These are phyloP conservation scores for Apocheima hispidaria DNA, from an alignment of 2,888 invertebrate species.

Conservation along the genomic window DNA sequence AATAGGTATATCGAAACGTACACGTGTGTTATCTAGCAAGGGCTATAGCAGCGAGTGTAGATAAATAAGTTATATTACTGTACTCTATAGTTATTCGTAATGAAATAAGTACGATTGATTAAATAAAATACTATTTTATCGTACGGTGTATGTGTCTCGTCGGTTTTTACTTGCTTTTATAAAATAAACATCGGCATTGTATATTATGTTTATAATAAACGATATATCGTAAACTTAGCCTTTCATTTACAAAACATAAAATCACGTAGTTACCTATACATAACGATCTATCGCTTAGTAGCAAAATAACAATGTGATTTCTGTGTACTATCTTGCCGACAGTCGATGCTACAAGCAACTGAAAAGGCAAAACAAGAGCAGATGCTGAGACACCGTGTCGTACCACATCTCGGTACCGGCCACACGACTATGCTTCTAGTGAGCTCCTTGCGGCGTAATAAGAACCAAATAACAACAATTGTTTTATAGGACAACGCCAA, in stretches of 20 bases:
- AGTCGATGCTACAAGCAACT: too few species aligned
- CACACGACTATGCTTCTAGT: too few species aligned
- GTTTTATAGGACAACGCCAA: slow-evolving; percentile 10
- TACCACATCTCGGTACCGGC: too few species aligned
- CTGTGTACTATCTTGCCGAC: too few species aligned
- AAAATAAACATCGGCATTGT: slow-evolving; percentile 82
- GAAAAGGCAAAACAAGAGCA: too few species aligned
- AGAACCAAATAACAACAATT: background rate
- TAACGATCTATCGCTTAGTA: too few species aligned
- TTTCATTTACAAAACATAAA: slow-evolving; percentile 54
- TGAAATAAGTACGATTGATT: slow-evolving; percentile 45
- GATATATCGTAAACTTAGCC: slow-evolving; percentile 61
- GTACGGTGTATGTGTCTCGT: slow-evolving; percentile 77
- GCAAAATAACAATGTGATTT: too few species aligned
- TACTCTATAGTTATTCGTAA: slow-evolving; percentile 54
- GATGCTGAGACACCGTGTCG: too few species aligned
- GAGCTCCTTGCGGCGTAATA: background rate
- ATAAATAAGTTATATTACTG: slow-evolving; percentile 59
- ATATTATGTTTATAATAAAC: slow-evolving; percentile 85
- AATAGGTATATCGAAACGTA: background rate
- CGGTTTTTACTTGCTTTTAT: slow-evolving; percentile 84
- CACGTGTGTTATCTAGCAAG: slow-evolving; percentile 2
- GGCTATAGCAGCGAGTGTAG: slow-evolving; percentile 17
- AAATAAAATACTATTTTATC: slow-evolving; percentile 68
- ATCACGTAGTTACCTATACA: too few species aligned